Percentiles rank a stretch among this genome's conserved stretches.
phyloP scores from a whole-genome alignment of 1,140 invertebrate genomes.

The Luehdorfia chinensis region DNA sequence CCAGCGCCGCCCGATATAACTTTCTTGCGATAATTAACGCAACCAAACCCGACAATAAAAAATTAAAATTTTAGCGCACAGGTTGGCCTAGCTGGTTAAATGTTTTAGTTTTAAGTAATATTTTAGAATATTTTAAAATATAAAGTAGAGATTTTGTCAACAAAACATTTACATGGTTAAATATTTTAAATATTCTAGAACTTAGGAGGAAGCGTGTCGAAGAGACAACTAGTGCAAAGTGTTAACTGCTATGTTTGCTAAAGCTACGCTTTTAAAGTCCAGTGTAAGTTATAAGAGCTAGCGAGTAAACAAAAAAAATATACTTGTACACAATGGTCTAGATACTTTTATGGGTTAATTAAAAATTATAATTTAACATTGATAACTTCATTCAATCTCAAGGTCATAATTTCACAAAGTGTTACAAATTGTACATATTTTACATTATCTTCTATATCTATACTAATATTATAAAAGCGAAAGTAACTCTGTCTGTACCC shows the following conservation, averaged over 20 bases:
- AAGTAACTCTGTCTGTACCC: no score
- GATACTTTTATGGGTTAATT: no score
- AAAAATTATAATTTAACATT: no score
- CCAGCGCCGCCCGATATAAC: no score
- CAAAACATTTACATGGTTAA: constrained; percentile 36
- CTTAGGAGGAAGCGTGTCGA: constrained; percentile 7
- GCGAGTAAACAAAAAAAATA: not conserved
- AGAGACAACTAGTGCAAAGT: constrained; percentile 17
- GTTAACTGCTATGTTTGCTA: constrained; percentile 20
- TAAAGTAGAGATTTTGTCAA: constrained; percentile 17
- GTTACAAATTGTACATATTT: no score
- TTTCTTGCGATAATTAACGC: no score
- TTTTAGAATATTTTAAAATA: not conserved
- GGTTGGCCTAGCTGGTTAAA: no score
- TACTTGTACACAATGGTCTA: not conserved
- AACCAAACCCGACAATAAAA: no score
- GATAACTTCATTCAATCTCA: no score
- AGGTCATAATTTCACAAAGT: no score
- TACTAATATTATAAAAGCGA: no score
- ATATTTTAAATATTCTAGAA: constrained; percentile 26
- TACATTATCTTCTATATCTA: not conserved
- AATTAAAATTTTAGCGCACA: no score
- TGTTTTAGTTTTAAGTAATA: not conserved
- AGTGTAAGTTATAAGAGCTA: not conserved
- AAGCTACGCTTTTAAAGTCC: constrained; percentile 6